phyloP scores from a whole-genome alignment of 2,888 invertebrate genomes.

The Eupeodes latifasciatus region DNA sequence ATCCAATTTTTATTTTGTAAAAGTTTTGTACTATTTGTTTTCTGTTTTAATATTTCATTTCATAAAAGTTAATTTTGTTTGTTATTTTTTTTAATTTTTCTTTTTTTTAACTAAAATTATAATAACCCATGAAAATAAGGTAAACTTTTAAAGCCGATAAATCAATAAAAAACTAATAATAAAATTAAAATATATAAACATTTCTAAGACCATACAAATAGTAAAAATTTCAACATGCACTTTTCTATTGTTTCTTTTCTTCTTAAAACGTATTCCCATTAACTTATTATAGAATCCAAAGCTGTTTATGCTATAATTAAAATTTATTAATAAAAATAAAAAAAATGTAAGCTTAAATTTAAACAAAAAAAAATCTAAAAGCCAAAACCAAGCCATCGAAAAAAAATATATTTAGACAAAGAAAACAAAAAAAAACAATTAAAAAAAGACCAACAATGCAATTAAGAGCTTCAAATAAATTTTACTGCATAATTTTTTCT shows the following conservation, averaged over 20 bases:
- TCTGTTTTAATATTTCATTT: no score
- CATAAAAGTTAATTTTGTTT: no score
- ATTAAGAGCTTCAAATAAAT: conserved; percentile 76
- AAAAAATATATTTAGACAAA: conserved; percentile 20
- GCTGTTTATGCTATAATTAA: conserved; percentile 31
- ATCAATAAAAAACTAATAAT: neutral
- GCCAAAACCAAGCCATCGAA: conserved; percentile 63
- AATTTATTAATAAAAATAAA: conserved; percentile 1
- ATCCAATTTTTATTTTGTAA: no score
- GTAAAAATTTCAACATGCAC: neutral
- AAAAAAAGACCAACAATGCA: conserved; percentile 73
- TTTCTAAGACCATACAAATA: neutral
- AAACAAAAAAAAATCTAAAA: conserved; percentile 35
- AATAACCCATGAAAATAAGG: no score
- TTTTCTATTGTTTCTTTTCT: neutral
- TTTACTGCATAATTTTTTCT: conserved; percentile 68
- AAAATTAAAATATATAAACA: neutral
- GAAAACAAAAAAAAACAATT: conserved; percentile 31
- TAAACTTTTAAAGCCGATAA: neutral
- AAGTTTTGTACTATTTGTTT: no score
- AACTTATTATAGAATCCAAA: neutral
- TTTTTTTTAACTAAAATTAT: no score
- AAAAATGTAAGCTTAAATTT: conserved; percentile 22
- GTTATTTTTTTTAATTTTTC: no score
- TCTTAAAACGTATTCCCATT: neutral